Percentiles rank a stretch among this genome's conserved stretches.
Evolutionary conservation across 92 coral and sea anemone genomes (phyloP).

Genomic region (Phenganax stokvisi): DNA sequence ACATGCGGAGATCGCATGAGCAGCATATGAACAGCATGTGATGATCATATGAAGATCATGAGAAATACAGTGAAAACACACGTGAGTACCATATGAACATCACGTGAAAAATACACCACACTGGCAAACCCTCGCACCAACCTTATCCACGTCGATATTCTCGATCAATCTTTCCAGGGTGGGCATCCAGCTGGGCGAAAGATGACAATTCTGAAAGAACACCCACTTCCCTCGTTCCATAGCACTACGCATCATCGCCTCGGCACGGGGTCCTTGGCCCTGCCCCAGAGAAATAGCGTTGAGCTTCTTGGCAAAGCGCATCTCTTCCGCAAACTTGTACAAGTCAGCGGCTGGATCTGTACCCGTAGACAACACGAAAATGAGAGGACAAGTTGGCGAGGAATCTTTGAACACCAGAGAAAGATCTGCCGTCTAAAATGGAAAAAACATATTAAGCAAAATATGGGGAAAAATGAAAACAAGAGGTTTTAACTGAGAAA

Average conservation of each 20-base stretch:
- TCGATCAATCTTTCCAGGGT: constrained; percentile 84
- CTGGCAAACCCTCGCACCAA: not conserved
- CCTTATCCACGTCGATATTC: constrained; percentile 96
- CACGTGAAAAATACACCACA: too few relatives aligned
- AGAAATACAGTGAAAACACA: too few relatives aligned
- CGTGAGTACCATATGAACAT: too few relatives aligned
- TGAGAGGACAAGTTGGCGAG: constrained; percentile 83
- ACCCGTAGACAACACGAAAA: constrained; percentile 92
- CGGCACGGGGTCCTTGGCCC: constrained; percentile 99
- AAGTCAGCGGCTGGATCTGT: constrained; percentile 99
- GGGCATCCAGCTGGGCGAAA: constrained; percentile 99
- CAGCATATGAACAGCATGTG: too few relatives aligned
- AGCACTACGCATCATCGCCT: constrained; percentile 95
- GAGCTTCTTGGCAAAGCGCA: constrained; percentile 94
- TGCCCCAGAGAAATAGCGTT: constrained; percentile 95
- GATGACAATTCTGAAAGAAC: constrained; percentile 97
- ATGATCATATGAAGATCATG: too few relatives aligned
- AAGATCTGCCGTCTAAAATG: constrained; percentile 74
- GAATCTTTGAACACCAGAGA: constrained; percentile 97
- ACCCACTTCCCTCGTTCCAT: constrained; percentile 99
- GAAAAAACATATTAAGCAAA: not conserved
- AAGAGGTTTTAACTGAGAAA: not conserved
- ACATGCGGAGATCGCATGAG: too few relatives aligned
- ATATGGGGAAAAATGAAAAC: not conserved
- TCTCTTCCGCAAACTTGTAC: constrained; percentile 98